Base-by-base conservation (phyloP, 2,888 invertebrate genomes). In the Ceramica pisi region DNA sequence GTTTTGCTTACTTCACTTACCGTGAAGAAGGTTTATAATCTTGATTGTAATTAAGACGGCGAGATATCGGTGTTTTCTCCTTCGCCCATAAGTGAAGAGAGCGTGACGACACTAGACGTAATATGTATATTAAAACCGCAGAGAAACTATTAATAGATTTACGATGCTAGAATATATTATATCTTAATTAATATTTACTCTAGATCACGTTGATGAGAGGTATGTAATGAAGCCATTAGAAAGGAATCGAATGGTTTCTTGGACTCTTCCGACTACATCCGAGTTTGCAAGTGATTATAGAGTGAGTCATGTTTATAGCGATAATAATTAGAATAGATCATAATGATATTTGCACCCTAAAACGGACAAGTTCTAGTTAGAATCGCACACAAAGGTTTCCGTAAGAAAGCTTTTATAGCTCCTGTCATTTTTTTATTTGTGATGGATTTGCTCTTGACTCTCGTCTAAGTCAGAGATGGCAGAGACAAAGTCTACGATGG, bases 91-190 rank as follows among this genome's bases (percentile, higher is more conserved):
- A 62, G 41, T 60, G 75, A 68, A 71, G 83, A 81, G 70, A 83
- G 83, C 83, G 83, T 81, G 81, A 69, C 81, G 14, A 16, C 21
- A 26, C 16, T 7, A 46, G 31, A 78, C 69, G 65, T 80, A 66
- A 74, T 70, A 64, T 80, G 73, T 83, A 80, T 83, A 80, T 67
- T 83, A 80, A n/a, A n/a, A 83, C 23, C 41, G 41, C 62, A 59
- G 66, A 69, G 83, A 83, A 80, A 83, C 68, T 59, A 56, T 82
- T 48, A 71, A 79, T 81, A 83, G 83, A 74, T 75, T 63, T 67
- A 73, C 66, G 55, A 64, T 16, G 57, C n/a, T 41, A 55, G 63
- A 72, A 81, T 75, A 63, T 55, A 59, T 81, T 64, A 60, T 21
- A 14, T 63, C 35, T 41, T 55, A 67, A 80, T 80, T 59, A 46